Conservation (phyloP, 2,888 invertebrate species). For the Buathra laborator region DNA sequence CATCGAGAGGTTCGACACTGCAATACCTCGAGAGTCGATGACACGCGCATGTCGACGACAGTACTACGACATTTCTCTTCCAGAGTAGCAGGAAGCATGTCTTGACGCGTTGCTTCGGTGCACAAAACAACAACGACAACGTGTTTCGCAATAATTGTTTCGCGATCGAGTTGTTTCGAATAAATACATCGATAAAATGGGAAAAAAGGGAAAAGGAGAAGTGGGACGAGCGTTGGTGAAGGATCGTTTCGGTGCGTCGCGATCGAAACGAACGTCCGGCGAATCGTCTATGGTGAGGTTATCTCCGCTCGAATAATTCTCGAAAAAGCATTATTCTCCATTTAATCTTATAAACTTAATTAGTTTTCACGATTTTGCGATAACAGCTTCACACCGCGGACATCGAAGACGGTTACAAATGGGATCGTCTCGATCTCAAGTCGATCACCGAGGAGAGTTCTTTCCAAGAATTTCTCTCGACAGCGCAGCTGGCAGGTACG, state of each 20-base stretch:
- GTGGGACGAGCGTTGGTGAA: constrained; percentile 89
- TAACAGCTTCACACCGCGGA: constrained; percentile 93
- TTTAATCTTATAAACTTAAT: neutral
- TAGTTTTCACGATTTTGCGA: constrained; percentile 30
- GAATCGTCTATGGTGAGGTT: constrained; percentile 90
- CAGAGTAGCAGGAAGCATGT: neutral
- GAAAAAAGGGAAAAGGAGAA: constrained; percentile 90
- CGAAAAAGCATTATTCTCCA: neutral
- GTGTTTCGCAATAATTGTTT: neutral
- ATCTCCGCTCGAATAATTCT: neutral
- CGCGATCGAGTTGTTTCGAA: neutral
- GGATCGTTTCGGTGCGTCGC: constrained; percentile 90
- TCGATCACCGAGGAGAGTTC: constrained; percentile 98
- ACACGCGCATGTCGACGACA: neutral
- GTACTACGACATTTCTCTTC: neutral
- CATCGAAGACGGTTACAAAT: constrained; percentile 95
- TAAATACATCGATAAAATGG: constrained; percentile 86
- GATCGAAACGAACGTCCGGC: constrained; percentile 88
- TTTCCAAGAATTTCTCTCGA: constrained; percentile 97
- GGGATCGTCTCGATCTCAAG: constrained; percentile 95
- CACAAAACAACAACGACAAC: constrained; percentile 9
- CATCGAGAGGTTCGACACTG: neutral
- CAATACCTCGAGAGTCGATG: neutral
- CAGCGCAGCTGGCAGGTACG: constrained; percentile 96
- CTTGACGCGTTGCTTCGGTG: neutral